These are phyloP conservation scores for Casuarius casuarius DNA, from an alignment of 2,113 vertebrate species.

Conservation along the genomic window DNA sequence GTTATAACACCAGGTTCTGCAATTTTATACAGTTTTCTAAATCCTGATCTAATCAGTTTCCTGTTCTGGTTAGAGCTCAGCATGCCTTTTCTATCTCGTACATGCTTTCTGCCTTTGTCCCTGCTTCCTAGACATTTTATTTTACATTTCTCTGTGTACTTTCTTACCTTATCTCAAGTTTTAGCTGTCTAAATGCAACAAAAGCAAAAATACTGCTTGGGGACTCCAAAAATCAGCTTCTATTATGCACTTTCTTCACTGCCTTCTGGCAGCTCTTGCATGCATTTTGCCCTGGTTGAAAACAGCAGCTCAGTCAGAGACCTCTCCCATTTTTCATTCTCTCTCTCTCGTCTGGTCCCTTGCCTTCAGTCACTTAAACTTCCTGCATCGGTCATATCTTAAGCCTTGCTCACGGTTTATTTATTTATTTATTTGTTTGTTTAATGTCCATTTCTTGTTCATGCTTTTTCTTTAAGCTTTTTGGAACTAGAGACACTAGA, in stretches of 20 bases:
- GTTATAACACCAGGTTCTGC: neutral
- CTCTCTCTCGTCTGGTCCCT: neutral
- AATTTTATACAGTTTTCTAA: neutral
- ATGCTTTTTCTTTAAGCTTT: neutral
- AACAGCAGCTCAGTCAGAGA: neutral
- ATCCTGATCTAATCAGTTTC: neutral
- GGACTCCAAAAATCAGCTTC: neutral
- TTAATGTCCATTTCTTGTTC: neutral
- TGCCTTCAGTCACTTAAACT: neutral
- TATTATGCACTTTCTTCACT: rapidly evolving
- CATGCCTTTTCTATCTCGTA: too few species aligned
- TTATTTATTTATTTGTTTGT: neutral
- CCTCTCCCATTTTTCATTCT: neutral
- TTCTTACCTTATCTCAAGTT: neutral
- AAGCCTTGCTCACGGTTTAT: neutral
- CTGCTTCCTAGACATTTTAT: neutral
- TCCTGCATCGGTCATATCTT: neutral
- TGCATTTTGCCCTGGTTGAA: neutral
- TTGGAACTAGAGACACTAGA: neutral
- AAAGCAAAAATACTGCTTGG: neutral
- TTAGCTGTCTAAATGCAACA: neutral
- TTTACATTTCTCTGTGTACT: neutral
- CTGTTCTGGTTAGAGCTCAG: neutral
- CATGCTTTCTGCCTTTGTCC: neutral
- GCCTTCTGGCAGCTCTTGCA: neutral